Conservation (phyloP, 2,113 vertebrate species). For the Melanocharis versteri region DNA sequence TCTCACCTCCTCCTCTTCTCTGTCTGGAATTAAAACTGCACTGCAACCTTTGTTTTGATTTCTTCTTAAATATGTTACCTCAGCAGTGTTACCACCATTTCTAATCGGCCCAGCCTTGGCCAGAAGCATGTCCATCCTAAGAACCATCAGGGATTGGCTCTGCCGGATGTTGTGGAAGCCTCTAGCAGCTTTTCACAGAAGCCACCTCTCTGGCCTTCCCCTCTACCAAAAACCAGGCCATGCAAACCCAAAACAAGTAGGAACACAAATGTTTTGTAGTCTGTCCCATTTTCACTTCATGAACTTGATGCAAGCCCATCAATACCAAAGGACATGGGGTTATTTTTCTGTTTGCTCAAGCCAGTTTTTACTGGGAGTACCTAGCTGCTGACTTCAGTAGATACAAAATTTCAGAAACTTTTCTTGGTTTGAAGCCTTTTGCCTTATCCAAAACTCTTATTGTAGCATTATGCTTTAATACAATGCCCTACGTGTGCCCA, state of each 20-base stretch:
- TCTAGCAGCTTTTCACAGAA: neutral
- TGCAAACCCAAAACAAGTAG: neutral
- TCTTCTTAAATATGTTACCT: neutral
- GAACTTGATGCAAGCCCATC: neutral
- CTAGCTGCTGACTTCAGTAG: neutral
- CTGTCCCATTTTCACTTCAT: neutral
- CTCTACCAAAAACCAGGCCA: neutral
- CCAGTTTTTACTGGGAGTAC: neutral
- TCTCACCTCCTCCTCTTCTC: neutral
- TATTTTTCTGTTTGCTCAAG: neutral
- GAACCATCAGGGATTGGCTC: neutral
- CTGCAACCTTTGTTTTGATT: neutral
- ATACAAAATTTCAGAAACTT: neutral
- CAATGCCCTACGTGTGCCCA: neutral
- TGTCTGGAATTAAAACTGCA: neutral
- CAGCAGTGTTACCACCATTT: neutral
- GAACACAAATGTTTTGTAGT: neutral
- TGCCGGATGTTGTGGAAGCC: neutral
- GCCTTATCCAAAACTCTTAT: neutral
- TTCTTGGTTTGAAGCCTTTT: neutral
- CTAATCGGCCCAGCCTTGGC: rapidly evolving
- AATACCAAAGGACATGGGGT: rapidly evolving
- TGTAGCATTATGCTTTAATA: neutral
- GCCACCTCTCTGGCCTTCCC: neutral
- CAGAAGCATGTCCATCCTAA: rapidly evolving